Percentiles rank a stretch among this genome's conserved stretches.
Evolutionary conservation across 1,140 invertebrate genomes (phyloP).

Genomic region (Mizuhopecten yessoensis): DNA sequence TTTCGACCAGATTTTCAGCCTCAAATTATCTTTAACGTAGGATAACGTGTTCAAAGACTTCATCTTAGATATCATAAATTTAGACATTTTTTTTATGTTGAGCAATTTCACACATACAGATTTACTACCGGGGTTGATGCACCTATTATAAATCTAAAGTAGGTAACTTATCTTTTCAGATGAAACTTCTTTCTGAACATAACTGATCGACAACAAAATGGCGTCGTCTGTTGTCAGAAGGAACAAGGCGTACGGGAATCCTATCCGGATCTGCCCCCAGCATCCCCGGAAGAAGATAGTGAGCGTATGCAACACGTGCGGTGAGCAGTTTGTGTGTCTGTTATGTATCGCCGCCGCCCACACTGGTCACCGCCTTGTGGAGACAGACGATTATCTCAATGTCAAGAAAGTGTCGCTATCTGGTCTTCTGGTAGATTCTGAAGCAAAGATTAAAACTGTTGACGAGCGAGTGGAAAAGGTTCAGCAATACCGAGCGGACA

Average conservation of each 20-base stretch:
- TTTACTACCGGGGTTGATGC: no score
- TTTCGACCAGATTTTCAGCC: no score
- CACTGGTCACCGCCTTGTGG: background rate
- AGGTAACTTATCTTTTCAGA: background rate
- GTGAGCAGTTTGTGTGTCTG: background rate
- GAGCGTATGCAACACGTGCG: background rate
- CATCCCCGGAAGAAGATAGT: background rate
- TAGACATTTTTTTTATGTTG: no score
- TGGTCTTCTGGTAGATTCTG: background rate
- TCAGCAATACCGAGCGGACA: background rate
- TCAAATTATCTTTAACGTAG: no score
- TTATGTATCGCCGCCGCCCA: background rate
- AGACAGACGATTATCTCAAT: background rate
- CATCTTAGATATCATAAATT: no score
- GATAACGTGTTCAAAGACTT: no score
- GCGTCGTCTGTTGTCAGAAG: background rate
- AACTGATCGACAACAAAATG: background rate
- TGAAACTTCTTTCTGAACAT: background rate
- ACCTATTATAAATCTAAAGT: no score
- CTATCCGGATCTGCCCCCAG: background rate
- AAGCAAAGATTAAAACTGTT: background rate
- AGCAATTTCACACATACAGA: no score
- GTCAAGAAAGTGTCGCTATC: background rate
- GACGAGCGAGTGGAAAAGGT: background rate
- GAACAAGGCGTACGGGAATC: background rate